Evolutionary conservation across 2,888 invertebrate genomes (phyloP), one percentile per base, ranked within the genome.

Genomic region (Cataglyphis altisquamis): DNA sequence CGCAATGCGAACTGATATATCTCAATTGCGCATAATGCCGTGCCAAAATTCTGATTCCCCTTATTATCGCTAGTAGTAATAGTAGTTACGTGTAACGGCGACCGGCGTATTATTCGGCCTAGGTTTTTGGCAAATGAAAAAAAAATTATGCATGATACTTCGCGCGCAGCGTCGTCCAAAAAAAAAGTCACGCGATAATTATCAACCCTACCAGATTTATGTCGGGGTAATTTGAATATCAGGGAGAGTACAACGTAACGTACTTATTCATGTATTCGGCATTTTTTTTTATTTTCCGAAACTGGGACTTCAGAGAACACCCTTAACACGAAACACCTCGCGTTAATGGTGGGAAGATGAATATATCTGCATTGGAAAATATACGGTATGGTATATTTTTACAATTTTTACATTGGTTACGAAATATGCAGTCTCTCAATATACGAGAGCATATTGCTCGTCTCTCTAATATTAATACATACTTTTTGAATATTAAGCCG

Each of bases 21-120:
- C 86, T 88, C 87, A 83, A 62, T 64, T 77, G 84, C 45, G 82
- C 74, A 64, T 72, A 89, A 89, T 84, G 52, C 74, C 29, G 41
- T 36, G 39, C 63, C 21, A 41, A 80, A 52, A 72, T 62, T 62
- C 70, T 48, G 48, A 72, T 36, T 78, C 9, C 45, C 48, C 74
- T 25, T 25, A 25, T 25, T 25, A 25, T 25, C 1, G 29, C 84
- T 66, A 75, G 62, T 73, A 70, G 60, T 70, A 62, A 36, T 66
- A 75, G 62, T 73, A 70, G 60, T 70, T 70, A 36, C 60, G 70
- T 70, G 70, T 55, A 80, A 80, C 68, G 15, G 45, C 60, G 60
- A 57, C 10, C 10, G 60, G 45, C 21, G 41, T 60, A 78, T 78
- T 60, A 77, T 25, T 45, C 78, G 32, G 25, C 18, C 45, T 60